Percentiles rank a stretch among this genome's conserved stretches.
Conservation (phyloP, 2,888 invertebrate species). For the Hoplodrina ambigua region DNA sequence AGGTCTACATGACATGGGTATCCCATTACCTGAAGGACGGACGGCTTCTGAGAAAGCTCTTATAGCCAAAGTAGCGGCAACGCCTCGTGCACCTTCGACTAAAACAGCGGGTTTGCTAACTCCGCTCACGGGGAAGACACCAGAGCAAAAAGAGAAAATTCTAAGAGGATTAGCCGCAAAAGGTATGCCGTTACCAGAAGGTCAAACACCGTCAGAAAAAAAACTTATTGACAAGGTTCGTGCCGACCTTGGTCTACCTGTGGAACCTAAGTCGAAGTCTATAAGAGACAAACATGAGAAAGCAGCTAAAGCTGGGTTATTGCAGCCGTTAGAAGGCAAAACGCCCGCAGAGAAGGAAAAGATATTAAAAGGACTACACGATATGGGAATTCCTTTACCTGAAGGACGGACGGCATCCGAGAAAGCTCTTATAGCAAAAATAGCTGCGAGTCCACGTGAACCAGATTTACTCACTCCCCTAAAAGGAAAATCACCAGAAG, state of each 20-base stretch:
- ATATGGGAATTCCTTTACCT: not conserved
- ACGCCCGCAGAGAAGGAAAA: constrained; percentile 12
- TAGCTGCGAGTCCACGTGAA: not conserved
- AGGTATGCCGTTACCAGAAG: constrained; percentile 39
- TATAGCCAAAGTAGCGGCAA: constrained; percentile 30
- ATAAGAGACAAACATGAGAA: constrained; percentile 60
- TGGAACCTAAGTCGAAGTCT: not conserved
- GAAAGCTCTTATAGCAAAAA: not conserved
- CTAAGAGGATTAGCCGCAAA: not conserved
- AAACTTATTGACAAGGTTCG: constrained; percentile 12
- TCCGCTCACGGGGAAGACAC: constrained; percentile 20
- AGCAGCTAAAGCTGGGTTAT: constrained; percentile 57
- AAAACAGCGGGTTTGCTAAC: constrained; percentile 11
- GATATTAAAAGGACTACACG: not conserved
- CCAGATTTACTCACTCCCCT: constrained; percentile 57
- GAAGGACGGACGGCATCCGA: not conserved
- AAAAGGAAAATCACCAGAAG: constrained; percentile 51
- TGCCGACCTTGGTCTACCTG: not conserved
- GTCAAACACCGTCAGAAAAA: constrained; percentile 35
- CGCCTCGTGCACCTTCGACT: not conserved
- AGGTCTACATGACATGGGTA: constrained; percentile 45
- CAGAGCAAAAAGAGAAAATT: constrained; percentile 28
- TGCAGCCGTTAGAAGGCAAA: constrained; percentile 64
- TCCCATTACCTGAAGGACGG: constrained; percentile 60
- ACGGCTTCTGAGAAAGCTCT: constrained; percentile 65